A percentile compares a stretch with the other conserved stretches of the same genome.
phyloP scores from a whole-genome alignment of 1,140 invertebrate species.

The Brachionus calyciflorus region DNA sequence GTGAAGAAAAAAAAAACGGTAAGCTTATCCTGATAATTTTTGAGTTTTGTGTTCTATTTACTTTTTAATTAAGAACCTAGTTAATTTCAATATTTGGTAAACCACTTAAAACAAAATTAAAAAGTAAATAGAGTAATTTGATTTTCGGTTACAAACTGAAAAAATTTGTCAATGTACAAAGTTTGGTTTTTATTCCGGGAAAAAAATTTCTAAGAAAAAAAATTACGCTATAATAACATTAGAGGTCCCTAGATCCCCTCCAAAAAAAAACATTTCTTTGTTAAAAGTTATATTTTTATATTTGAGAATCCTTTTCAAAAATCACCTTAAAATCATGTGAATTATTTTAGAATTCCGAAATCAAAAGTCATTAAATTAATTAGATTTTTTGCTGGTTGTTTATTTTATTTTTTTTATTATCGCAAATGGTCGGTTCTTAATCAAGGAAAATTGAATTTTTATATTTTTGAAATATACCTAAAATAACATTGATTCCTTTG shows the following conservation, averaged over 20 bases:
- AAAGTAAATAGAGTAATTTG: slow-evolving; percentile 1
- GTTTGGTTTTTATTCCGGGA: too few species aligned
- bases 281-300: too few species aligned
- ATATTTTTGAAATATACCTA: background rate
- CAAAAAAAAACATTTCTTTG: too few species aligned
- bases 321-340: background rate
- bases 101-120: background rate
- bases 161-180: too few species aligned
- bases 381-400: background rate
- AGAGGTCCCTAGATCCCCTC: too few species aligned
- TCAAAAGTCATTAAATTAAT: slow-evolving; percentile 42
- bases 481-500: too few species aligned
- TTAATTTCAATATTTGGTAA: slow-evolving; percentile 35
- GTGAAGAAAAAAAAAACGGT: background rate
- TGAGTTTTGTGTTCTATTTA: too few species aligned
- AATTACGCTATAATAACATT: too few species aligned
- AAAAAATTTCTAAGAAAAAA: too few species aligned
- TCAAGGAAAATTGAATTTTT: background rate
- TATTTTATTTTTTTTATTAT: background rate
- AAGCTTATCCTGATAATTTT: slow-evolving; percentile 36
- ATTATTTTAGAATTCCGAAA: background rate
- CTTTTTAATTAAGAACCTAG: slow-evolving; percentile 26
- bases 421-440: background rate
- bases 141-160: background rate
- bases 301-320: too few species aligned